Percentiles rank a stretch among this genome's conserved stretches.
These are phyloP conservation scores for Balearica regulorum DNA, from an alignment of 2,797 vertebrate species.

Conservation along the genomic window DNA sequence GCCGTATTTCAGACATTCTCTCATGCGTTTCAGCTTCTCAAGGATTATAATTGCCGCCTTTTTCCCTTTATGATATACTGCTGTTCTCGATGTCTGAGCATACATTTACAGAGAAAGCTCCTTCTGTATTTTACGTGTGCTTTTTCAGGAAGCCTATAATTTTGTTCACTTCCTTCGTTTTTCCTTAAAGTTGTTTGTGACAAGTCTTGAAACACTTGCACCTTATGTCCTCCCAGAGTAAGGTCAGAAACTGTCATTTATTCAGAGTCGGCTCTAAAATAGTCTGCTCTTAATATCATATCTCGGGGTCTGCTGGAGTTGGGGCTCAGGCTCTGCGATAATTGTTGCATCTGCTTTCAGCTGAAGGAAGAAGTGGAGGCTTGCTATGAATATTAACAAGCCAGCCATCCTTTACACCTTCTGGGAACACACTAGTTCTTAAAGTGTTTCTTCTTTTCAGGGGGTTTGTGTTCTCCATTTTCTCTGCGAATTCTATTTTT, in stretches of 20 bases:
- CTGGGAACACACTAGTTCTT: slow-evolving; percentile 36
- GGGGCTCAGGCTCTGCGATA: slow-evolving; percentile 26
- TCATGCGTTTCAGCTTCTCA: slow-evolving; percentile 36
- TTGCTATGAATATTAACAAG: slow-evolving; percentile 62
- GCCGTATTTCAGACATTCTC: neutral
- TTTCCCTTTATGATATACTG: slow-evolving; percentile 55
- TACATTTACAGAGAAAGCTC: slow-evolving; percentile 40
- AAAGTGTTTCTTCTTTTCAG: slow-evolving; percentile 12
- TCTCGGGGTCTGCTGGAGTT: slow-evolving; percentile 43
- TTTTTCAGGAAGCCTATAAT: slow-evolving; percentile 65
- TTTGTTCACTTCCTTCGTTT: slow-evolving; percentile 55
- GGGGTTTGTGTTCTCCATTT: slow-evolving; percentile 29
- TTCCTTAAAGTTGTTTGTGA: slow-evolving; percentile 57
- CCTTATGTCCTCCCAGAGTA: slow-evolving; percentile 34
- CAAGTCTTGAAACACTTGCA: slow-evolving; percentile 51
- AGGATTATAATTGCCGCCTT: slow-evolving; percentile 64
- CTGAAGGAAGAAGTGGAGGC: slow-evolving; percentile 23
- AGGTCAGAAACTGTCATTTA: slow-evolving; percentile 55
- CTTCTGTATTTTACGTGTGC: slow-evolving; percentile 34
- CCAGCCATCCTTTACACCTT: slow-evolving; percentile 58
- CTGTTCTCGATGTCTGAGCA: slow-evolving; percentile 55
- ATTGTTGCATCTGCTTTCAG: slow-evolving; percentile 61
- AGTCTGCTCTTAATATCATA: neutral
- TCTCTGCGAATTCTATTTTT: neutral
- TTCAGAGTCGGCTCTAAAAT: neutral